Evolutionary conservation across 1,140 invertebrate genomes (phyloP).

Genomic region (Zaprionus kolodkinae): DNA sequence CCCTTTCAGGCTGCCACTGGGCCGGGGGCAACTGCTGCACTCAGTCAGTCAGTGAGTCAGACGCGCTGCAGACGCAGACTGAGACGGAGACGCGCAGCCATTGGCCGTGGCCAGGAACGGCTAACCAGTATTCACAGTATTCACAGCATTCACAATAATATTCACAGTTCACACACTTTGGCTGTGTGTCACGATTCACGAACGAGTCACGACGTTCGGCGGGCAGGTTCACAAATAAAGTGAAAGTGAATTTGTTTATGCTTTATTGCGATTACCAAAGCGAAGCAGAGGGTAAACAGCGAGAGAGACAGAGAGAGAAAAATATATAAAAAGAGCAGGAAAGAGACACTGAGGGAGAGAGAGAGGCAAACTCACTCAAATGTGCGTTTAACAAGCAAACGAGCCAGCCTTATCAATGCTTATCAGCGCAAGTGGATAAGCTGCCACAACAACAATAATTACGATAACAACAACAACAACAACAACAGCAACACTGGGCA

Average conservation of each 20-base stretch:
- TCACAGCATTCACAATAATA: slow-evolving; percentile 31
- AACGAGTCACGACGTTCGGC: slow-evolving; percentile 25
- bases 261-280: slow-evolving; percentile 79
- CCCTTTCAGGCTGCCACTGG: too few species aligned
- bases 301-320: slow-evolving; percentile 19
- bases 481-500: slow-evolving; percentile 5
- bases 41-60: slow-evolving; percentile 75
- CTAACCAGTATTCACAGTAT: slow-evolving; percentile 15
- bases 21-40: slow-evolving; percentile 20
- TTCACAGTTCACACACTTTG: too few species aligned
- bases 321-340: too few species aligned
- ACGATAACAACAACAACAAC: neutral
- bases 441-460: slow-evolving; percentile 12
- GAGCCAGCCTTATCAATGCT: slow-evolving; percentile 20
- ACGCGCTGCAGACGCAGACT: slow-evolving; percentile 30
- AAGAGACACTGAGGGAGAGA: slow-evolving; percentile 10
- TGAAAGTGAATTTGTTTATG: slow-evolving; percentile 83
- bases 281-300: slow-evolving; percentile 35
- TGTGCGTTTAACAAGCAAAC: neutral
- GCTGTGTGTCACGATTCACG: neutral
- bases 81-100: slow-evolving; percentile 32
- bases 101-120: slow-evolving; percentile 52
- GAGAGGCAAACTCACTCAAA: slow-evolving; percentile 12
- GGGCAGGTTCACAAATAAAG: slow-evolving; percentile 77
- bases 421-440: slow-evolving; percentile 21